Evolutionary conservation across 2,888 invertebrate species (phyloP).

Genomic region (Crossocerus cetratus): DNA sequence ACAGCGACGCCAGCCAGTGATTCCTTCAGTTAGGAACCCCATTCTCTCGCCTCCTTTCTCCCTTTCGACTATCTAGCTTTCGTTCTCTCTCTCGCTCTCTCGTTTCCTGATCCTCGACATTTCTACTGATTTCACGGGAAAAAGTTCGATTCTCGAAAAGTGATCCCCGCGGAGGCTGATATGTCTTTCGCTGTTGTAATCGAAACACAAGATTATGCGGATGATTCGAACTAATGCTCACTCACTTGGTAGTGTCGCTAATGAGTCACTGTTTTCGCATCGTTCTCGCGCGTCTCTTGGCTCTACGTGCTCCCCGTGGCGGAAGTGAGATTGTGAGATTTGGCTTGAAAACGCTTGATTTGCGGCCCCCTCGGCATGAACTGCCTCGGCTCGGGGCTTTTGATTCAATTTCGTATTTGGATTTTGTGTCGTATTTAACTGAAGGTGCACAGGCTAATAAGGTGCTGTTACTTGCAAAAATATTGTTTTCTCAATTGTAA

Average conservation of each 20-base stretch:
- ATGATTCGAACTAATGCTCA: too few relatives aligned
- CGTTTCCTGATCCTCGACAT: slow-evolving; percentile 17
- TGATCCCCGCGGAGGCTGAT: slow-evolving; percentile 58
- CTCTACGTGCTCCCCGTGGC: neutral
- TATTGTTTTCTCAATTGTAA: too few relatives aligned
- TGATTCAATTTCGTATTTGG: neutral
- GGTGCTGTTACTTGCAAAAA: too few relatives aligned
- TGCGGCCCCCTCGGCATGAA: too few relatives aligned
- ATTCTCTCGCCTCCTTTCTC: slow-evolving; percentile 7
- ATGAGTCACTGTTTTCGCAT: too few relatives aligned
- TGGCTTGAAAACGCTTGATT: too few relatives aligned
- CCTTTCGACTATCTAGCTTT: neutral
- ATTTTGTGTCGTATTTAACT: too few relatives aligned
- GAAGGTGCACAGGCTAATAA: too few relatives aligned
- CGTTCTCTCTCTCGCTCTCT: neutral
- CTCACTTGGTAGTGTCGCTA: too few relatives aligned
- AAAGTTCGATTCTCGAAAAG: slow-evolving; percentile 15
- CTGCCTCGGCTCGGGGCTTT: neutral
- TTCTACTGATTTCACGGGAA: slow-evolving; percentile 21
- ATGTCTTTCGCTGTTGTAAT: slow-evolving; percentile 57
- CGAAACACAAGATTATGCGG: slow-evolving; percentile 31
- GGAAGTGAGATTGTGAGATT: neutral
- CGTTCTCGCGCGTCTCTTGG: too few relatives aligned
- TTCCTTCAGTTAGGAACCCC: slow-evolving; percentile 21
- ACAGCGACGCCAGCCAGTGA: slow-evolving; percentile 55